A percentile compares a stretch with the other conserved stretches of the same genome.
Evolutionary conservation across 1,140 invertebrate species (phyloP).

Genomic region (Conus ventricosus): DNA sequence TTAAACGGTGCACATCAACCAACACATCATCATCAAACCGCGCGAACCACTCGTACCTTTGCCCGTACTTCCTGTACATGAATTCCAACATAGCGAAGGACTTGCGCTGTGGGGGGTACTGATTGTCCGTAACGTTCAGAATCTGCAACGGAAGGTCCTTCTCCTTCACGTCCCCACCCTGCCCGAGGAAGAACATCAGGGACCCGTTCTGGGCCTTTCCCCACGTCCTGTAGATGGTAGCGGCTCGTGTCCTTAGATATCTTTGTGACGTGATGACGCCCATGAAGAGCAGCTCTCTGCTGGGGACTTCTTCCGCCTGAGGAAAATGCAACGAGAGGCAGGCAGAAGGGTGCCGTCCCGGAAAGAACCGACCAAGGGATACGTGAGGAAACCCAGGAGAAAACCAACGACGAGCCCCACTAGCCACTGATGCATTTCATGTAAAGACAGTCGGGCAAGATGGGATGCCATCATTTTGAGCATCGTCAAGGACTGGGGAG

Average conservation of each 20-base stretch:
- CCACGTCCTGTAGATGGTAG: slow-evolving; percentile 93
- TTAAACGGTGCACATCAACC: slow-evolving; percentile 88
- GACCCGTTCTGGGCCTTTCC: slow-evolving; percentile 87
- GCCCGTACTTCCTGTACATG: slow-evolving; percentile 92
- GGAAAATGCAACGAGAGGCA: too few species aligned
- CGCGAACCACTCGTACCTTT: slow-evolving; percentile 96
- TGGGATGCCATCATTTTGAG: too few species aligned
- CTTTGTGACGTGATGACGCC: slow-evolving; percentile 96
- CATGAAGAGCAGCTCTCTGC: slow-evolving; percentile 77
- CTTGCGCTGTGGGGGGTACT: slow-evolving; percentile 99
- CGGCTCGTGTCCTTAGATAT: slow-evolving; percentile 87
- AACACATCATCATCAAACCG: slow-evolving; percentile 97
- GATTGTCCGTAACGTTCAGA: slow-evolving; percentile 88
- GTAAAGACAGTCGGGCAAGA: too few species aligned
- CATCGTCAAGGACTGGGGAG: too few species aligned
- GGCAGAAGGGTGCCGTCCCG: too few species aligned
- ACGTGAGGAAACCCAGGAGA: too few species aligned
- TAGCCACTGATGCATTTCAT: too few species aligned
- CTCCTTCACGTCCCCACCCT: slow-evolving; percentile 7
- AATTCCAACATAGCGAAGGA: slow-evolving; percentile 77
- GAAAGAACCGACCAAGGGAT: too few species aligned
- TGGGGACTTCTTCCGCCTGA: too few species aligned
- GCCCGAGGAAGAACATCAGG: slow-evolving; percentile 86
- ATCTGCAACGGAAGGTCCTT: slow-evolving; percentile 81
- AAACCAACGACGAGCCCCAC: too few species aligned